Evolutionary conservation across 2,888 invertebrate genomes (phyloP), one percentile per base, ranked within the genome.

Genomic region (Lypha dubia): DNA sequence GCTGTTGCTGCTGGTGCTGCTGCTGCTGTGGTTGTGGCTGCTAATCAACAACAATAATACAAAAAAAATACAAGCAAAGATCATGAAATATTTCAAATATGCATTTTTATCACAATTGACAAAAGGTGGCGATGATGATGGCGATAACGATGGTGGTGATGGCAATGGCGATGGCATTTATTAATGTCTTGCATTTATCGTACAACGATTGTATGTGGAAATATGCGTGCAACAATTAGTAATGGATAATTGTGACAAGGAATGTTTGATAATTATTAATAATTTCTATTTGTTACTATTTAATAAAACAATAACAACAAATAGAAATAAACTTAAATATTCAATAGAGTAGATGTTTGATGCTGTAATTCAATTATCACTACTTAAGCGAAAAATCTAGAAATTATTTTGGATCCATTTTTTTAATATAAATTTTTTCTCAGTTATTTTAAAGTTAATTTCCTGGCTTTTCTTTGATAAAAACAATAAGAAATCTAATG

Each of bases 61-160:
- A 20, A 41, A 9, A 46, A 53, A 35, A 62, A 32, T n/a, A n/a
- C n/a, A 7, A 13, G 46, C 51, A 70, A 49, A 62, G 53, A 17
- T 79, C 63, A 53, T 53, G 68, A 81, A 81, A 53, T 56, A 81
- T 81, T 81, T 81, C 46, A 81, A 76, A 75, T 75, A 81, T 81
- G 75, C 75, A 75, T 38, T 75, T 70, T 70, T 76, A 82, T 82
- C 81, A 63, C 81, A 32, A 75, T 75, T 81, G 70, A 70, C 46
- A 75, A 75, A 81, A 81, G 84, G 86, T 87, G 83, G 41, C 24
- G 22, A 49, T 60, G 60, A 86, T 77, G 80, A 70, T 82, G 63
- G 46, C 15, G 63, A 53, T 68, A 35, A 8, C 28, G 51, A 76
- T 56, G 49, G 53, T 74, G 32, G 20, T 56, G 49, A 68, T 74